Evolutionary conservation across 2,797 vertebrate genomes (phyloP), one percentile per base, ranked within the genome.

Genomic region (Hydrolagus colliei): DNA sequence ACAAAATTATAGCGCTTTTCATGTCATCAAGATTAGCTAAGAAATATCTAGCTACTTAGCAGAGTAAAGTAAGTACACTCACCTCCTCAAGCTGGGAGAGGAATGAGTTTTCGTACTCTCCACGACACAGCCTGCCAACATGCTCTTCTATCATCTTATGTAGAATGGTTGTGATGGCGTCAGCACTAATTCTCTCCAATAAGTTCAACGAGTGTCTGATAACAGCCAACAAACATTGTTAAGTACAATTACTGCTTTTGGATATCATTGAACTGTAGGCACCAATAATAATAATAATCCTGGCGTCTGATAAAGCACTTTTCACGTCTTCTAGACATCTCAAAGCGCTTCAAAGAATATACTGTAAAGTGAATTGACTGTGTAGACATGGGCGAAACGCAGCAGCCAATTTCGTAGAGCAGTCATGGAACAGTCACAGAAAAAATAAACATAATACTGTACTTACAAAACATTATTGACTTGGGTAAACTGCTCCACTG

Each of bases 91-190:
- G 98, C 88, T 98, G 96, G 0, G 86, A 89, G 27, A 99, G 94
- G 90, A 98, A 99, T 84, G 97, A 98, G 88, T 93, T 94, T 87
- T 99, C 98, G 0, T 97, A 99, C 75, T 98, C 97, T 1, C 97
- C 98, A 0, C 97, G 88, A 90, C 97, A 99, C 13, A 95, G 93
- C 88, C 94, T 95, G 92, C 98, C 97, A 95, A 99, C 97, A 52
- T 96, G 91, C 93, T 97, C 96, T 91, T 97, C 95, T 0, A 98
- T 97, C 91, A 98, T 96, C 86, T 90, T 90, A 94, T 98, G 97
- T 86, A 99, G 88, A 88, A 98, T 97, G 90, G 93, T 95, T 27
- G 98, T 99, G 87, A 99, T 95, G 0, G 97, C 96, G 2, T 97
- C 96, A 0, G 96, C 96, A 9, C 97, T 97, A 87, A 99, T 96